Base-by-base conservation (phyloP, 2,113 vertebrate species). In the Sphyrna mokarran region DNA sequence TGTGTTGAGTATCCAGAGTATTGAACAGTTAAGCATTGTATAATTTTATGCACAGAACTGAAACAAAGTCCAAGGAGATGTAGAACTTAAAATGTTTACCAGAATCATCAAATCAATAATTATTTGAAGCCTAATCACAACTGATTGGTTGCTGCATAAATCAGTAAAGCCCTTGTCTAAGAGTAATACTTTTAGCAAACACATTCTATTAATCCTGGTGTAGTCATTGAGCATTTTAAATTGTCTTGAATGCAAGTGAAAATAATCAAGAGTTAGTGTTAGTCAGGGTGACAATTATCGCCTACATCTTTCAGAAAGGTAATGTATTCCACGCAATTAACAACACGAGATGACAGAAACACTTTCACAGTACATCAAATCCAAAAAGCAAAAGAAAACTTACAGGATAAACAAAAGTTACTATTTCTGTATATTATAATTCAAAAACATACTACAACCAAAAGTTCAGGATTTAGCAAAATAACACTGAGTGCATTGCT, bases 261-360 rank as follows among this genome's bases (percentile, higher is more conserved):
- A 70, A 95, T 72, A 70, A 26, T 29, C 94, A 48, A 72, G 69
- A 95, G 69, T 26, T 95, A 70, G 94, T 33, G 43, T 48, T 43
- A 29, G 68, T 95, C 94, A 95, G 14, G 94, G 94, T 95, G 43
- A 72, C 94, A 95, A 76, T 95, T 72, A 95, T 95, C 40, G 26
- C 69, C 68, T 95, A 48, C 68, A 54, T 95, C 68, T 48, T 95
- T 69, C 1, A 95, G 40, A 95, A 95, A 70, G 68, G 10, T 40
- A 69, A 69, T 70, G 26, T 40, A 70, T 94, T 40, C 63, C 22
- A 43, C 37, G 48, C 26, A 95, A 76, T 90, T 90, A 61, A 43
- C 22, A 23, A 43, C 40, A 72, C 54, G 11, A 72, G 9, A 70
- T 33, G 26, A 37, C 87, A 91, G 22, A 91, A 22, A 91, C 16